Evolutionary conservation across 2,888 invertebrate species (phyloP), one percentile per base, ranked within the genome.

Genomic region (Biston betularia): DNA sequence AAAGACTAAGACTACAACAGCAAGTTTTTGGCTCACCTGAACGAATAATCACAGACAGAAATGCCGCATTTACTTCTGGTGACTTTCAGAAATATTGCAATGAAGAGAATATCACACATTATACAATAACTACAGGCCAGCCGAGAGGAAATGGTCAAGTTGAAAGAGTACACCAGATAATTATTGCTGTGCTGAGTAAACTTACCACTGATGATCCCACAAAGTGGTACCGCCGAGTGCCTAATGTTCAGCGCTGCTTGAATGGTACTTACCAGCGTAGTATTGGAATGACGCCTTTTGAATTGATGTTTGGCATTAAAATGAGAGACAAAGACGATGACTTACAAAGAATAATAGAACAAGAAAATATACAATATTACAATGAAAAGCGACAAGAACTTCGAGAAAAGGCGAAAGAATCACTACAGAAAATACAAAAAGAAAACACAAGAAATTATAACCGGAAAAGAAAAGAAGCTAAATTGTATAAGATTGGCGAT

Each of bases 291-390:
- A 48, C 48, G 24, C 48, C 48, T 2, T 48, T 48, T 24, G 48
- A 48, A 14, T 48, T 48, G 24, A 24, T 48, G 24, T 48, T 48
- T 48, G 48, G 48, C 15, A 9, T n/a, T 48, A 48, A 48, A 48
- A 48, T 48, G 24, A 10, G 48, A 48, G 48, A 48, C 8, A 48
- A 48, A 54, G 40, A 54, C n/a, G 54, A 54, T 5, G 24, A n/a
- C 15, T 24, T 54, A 42, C 42, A 10, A 42, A 42, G 3, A 15
- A 2, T 48, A 6, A 48, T 48, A 48, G 48, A 48, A 24, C 6
- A 48, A 48, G 48, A 48, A 48, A 24, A 48, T 48, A 24, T 48
- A 15, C 9, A 48, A 15, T 6, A 6, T 48, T 48, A 24, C 48
- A 48, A 48, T 9, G 48, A 48, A 48, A 48, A 54, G 9, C 10